Evolutionary conservation across 2,888 invertebrate species (phyloP).

Genomic region (Sarcophaga caerulescens): DNA sequence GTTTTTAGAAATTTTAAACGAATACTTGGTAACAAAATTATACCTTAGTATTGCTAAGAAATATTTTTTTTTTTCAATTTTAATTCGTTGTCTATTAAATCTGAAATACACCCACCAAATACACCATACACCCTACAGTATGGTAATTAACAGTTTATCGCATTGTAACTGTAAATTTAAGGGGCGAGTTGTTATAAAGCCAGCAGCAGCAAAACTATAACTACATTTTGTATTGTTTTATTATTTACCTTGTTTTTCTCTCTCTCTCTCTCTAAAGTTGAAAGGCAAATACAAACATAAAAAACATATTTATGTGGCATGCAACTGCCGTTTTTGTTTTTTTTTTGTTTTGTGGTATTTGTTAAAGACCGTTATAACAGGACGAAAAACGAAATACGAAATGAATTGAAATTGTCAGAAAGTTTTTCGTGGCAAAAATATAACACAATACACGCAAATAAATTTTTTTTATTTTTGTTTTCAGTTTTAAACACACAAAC

Average conservation of each 20-base stretch:
- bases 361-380: neutral
- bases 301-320: slow-evolving; percentile 33
- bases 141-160: slow-evolving; percentile 64
- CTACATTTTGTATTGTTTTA: neutral
- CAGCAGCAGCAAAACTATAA: neutral
- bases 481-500: neutral
- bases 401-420: neutral
- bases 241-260: slow-evolving; percentile 26
- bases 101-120: no score
- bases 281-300: neutral
- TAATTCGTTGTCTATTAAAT: neutral
- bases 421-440: slow-evolving; percentile 10
- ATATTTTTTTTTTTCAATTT: neutral
- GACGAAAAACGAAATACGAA: neutral
- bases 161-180: slow-evolving; percentile 51
- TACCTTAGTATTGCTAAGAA: neutral
- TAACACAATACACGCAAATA: slow-evolving; percentile 34
- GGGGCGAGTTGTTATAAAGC: slow-evolving; percentile 13
- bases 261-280: no score
- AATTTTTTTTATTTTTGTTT: neutral
- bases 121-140: slow-evolving; percentile 7
- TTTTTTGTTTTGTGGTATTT: neutral
- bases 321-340: neutral
- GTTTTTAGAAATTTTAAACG: no score
- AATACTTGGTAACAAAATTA: no score